Percentiles rank a stretch among this genome's conserved stretches.
phyloP scores from a whole-genome alignment of 2,797 vertebrate species.

The Amblyraja radiata region DNA sequence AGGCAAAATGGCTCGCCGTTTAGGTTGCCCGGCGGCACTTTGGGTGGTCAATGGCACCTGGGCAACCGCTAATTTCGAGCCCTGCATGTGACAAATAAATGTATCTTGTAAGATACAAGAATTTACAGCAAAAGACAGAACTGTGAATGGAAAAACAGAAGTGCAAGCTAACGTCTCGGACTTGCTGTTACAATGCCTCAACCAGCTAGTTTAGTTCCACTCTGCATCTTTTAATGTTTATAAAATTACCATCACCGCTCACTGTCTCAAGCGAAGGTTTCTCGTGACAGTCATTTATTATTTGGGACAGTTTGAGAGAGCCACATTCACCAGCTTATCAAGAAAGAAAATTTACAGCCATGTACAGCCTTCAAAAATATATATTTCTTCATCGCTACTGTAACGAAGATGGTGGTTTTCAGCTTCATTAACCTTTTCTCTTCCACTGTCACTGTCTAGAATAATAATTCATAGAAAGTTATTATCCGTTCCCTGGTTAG shows the following conservation, averaged over 20 bases:
- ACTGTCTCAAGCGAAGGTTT: background rate
- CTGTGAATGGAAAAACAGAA: background rate
- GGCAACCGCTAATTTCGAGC: too few species aligned
- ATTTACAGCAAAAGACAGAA: background rate
- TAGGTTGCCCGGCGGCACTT: too few species aligned
- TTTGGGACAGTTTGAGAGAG: background rate
- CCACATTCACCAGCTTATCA: background rate
- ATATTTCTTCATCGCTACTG: background rate
- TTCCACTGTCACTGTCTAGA: background rate
- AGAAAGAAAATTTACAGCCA: background rate
- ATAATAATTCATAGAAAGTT: background rate
- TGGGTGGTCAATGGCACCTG: too few species aligned
- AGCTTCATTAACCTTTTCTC: background rate
- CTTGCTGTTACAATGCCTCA: background rate
- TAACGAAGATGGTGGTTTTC: background rate
- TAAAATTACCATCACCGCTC: background rate
- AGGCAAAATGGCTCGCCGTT: too few species aligned
- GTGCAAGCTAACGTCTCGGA: background rate
- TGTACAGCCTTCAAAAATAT: background rate
- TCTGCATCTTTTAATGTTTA: background rate
- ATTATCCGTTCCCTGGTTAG: background rate
- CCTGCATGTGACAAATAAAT: too few species aligned
- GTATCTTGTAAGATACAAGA: too few species aligned
- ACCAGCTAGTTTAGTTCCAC: background rate
- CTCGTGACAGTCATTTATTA: background rate